Base-by-base conservation (phyloP, 2,113 vertebrate genomes). In the Periophthalmus modestus region DNA sequence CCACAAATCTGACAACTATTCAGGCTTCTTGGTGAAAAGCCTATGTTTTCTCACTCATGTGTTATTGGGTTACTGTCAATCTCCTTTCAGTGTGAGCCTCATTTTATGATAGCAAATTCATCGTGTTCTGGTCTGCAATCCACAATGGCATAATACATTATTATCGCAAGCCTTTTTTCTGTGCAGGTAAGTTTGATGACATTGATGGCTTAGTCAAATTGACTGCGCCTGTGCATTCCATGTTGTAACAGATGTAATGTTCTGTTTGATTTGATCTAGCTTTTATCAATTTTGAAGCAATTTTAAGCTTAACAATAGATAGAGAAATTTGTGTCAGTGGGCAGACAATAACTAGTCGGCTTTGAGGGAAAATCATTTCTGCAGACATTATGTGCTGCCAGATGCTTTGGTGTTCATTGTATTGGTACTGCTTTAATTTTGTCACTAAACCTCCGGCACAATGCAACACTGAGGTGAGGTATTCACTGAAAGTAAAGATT, bases 1-100 rank as follows among this genome's bases (percentile, higher is more conserved):
- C 82, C 79, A 86, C 75, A 88, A 87, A 79, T 77, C 76, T 88
- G 87, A 83, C 89, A 84, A 84, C 83, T 84, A 87, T 82, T 89
- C 79, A 90, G 89, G 89, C 84, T 62, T 75, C 85, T 85, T 89
- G 73, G 80, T 79, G 58, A 70, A 72, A 85, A 86, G 65, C 72
- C 71, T 4, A 66, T 77, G 70, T 84, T 85, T 77, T 79, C 68
- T 75, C 72, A 46, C 63, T 78, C 69, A 2, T 54, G 6, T 39
- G 66, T 79, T 86, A 82, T 87, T 85, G 82, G 72, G 68, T 82
- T 81, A 81, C 87, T 87, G 85, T 88, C 78, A 78, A 28, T 81
- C 74, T 73, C 21, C 79, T 62, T 2, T 21, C 48, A 7, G 75
- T 23, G 16, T 72, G 19, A 50, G 59, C 62, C 66, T 54, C 12